Evolutionary conservation across 1,140 invertebrate species (phyloP).

Genomic region (Saccostrea echinata): DNA sequence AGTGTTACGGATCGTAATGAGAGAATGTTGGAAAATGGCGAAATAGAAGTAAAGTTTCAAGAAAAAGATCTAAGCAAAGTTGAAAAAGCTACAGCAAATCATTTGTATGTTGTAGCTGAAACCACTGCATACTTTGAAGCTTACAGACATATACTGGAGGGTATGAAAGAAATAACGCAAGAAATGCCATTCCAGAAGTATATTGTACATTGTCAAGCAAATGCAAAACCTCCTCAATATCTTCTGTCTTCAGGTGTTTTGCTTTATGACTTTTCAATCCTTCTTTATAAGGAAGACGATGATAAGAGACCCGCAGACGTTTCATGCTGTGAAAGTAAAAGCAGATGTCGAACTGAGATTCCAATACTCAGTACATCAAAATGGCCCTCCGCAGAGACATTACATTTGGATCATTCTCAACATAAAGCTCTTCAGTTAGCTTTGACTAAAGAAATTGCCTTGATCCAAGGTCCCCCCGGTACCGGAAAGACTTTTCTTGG

Average conservation of each 20-base stretch:
- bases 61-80: slow-evolving; percentile 44
- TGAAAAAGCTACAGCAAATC: slow-evolving; percentile 17
- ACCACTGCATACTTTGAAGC: slow-evolving; percentile 81
- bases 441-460: slow-evolving; percentile 81
- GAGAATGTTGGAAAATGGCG: slow-evolving; percentile 66
- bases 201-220: slow-evolving; percentile 67
- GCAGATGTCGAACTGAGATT: slow-evolving; percentile 12
- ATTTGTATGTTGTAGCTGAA: slow-evolving; percentile 78
- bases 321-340: slow-evolving; percentile 49
- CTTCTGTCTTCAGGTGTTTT: slow-evolving; percentile 34
- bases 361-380: slow-evolving; percentile 51
- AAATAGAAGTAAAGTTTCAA: slow-evolving; percentile 78
- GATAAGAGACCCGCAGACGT: background rate
- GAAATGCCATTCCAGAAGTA: slow-evolving; percentile 77
- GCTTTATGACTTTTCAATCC: slow-evolving; percentile 43
- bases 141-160: slow-evolving; percentile 79
- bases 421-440: slow-evolving; percentile 79
- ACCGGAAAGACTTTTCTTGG: slow-evolving; percentile 78
- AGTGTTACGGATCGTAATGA: slow-evolving; percentile 84
- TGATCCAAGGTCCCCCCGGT: slow-evolving; percentile 87
- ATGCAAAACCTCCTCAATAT: slow-evolving; percentile 66
- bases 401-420: slow-evolving; percentile 80
- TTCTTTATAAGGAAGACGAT: slow-evolving; percentile 61
- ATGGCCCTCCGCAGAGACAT: slow-evolving; percentile 69
- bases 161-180: slow-evolving; percentile 66